Evolutionary conservation across 2,888 invertebrate species (phyloP), one percentile per base, ranked within the genome.

Genomic region (Drosophila sordidula): DNA sequence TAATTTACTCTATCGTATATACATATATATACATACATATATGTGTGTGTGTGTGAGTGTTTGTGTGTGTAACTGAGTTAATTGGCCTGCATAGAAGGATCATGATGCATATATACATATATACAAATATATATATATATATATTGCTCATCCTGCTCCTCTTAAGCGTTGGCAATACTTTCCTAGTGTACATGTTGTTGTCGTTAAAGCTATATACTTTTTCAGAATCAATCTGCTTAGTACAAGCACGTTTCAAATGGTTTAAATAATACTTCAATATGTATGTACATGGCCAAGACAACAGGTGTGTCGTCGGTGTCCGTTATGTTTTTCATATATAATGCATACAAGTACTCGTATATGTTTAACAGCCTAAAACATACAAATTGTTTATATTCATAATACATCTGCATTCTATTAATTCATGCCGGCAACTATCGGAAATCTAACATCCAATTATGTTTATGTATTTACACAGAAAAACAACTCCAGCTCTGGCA

Each of bases 251-350:
- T 34, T 34, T 34, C 34, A 34, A 62, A 62, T 67, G 62, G 56
- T 67, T 70, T 83, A 69, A 86, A 83, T 88, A 88, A 82, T 82
- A 82, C 89, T 82, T 88, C 73, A 79, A 86, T 70, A 81, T 72
- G 63, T 80, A 85, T 88, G 62, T 82, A 87, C 88, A 88, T 63
- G 68, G 66, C 75, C 79, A 81, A 57, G 78, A 67, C 77, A 61
- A 50, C 41, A 29, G 50, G 38, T n/a, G 36, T 52, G 70, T 55
- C 47, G 52, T 52, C 54, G 51, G 39, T 44, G 38, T 58, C 72
- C 50, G n/a, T 32, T 55, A 4, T 6, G n/a, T 26, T 26, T 29
- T 52, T 18, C n/a, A 18, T 18, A 38, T 46, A 70, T 52, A 51
- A 62, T 55, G 54, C 47, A 63, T 70, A 50, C 42, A 46, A 38